phyloP scores from a whole-genome alignment of 2,797 vertebrate genomes.

The Vultur gryphus region DNA sequence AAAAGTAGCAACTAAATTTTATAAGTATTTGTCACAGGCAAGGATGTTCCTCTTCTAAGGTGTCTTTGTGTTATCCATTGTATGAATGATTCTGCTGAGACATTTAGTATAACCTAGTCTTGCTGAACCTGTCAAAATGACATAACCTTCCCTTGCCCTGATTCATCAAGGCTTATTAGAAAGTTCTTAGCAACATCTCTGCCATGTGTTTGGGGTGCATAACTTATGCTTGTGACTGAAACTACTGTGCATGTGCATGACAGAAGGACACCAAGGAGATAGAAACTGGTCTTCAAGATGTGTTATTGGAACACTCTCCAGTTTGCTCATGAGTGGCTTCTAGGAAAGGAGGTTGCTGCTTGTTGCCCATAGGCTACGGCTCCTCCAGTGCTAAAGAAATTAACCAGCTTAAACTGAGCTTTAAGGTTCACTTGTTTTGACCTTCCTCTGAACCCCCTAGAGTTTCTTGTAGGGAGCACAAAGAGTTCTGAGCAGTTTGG shows the following conservation, averaged over 20 bases:
- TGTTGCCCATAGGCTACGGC: neutral
- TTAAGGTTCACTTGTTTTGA: neutral
- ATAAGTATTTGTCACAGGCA: neutral
- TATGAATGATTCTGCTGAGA: neutral
- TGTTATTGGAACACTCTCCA: neutral
- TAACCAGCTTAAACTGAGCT: neutral
- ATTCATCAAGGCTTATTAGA: neutral
- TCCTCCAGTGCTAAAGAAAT: neutral
- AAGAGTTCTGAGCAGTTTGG: neutral
- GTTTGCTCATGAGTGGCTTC: neutral
- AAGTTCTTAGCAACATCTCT: neutral
- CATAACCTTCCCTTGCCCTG: neutral
- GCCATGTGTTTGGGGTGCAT: fast-evolving
- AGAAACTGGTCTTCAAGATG: neutral
- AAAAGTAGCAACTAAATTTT: neutral
- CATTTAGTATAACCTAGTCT: neutral
- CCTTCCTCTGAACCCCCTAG: neutral
- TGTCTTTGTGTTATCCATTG: neutral
- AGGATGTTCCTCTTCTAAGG: neutral
- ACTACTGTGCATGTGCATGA: neutral
- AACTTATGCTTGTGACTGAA: neutral
- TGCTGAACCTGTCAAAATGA: neutral
- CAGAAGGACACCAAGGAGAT: neutral
- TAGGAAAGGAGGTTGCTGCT: neutral
- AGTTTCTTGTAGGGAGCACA: neutral